Percentiles rank a stretch among this genome's conserved stretches.
Evolutionary conservation across 2,888 invertebrate species (phyloP).

Genomic region (Hydropsyche betteni): DNA sequence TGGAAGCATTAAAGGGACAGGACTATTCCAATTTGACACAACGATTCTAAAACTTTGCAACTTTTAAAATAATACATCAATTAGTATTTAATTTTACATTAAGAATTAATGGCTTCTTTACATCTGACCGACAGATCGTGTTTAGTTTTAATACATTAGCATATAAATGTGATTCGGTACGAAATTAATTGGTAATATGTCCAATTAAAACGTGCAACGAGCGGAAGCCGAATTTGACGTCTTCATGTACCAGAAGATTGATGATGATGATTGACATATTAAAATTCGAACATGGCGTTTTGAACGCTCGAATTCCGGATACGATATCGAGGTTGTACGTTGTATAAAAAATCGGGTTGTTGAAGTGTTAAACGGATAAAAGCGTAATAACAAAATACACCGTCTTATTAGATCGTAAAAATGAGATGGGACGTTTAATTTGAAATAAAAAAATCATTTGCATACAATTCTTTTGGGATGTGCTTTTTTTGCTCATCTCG

Average conservation of each 20-base stretch:
- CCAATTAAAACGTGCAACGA: background rate
- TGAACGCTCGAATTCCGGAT: too few relatives aligned
- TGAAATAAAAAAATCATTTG: too few relatives aligned
- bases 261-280: background rate
- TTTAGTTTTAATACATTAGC: background rate
- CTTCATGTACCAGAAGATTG: background rate
- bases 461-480: too few relatives aligned
- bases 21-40: background rate
- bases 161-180: background rate
- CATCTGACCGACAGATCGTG: constrained; percentile 18
- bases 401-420: too few relatives aligned
- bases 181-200: background rate
- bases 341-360: too few relatives aligned
- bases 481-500: too few relatives aligned
- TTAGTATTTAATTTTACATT: background rate
- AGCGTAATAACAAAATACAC: too few relatives aligned
- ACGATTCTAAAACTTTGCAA: constrained; percentile 4
- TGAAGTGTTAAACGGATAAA: too few relatives aligned
- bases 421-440: too few relatives aligned
- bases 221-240: background rate
- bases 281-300: too few relatives aligned
- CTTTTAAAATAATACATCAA: too few relatives aligned
- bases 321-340: too few relatives aligned
- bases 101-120: background rate
- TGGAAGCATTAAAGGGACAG: constrained; percentile 18